phyloP scores from a whole-genome alignment of 2,888 invertebrate genomes.

The Creontiades dilutus region DNA sequence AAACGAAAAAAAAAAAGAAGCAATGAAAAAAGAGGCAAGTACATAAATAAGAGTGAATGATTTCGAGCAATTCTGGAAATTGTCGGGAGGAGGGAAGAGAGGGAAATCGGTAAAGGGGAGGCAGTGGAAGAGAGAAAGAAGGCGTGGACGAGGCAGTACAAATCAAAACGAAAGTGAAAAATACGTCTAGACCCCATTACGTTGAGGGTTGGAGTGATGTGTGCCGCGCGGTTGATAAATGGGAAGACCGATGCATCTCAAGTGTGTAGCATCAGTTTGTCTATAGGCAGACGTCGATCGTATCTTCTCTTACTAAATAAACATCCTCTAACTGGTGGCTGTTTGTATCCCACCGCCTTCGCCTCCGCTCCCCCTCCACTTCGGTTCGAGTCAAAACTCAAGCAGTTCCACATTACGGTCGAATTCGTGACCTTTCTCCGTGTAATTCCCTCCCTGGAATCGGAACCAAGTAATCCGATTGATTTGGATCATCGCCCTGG shows the following conservation, averaged over 20 bases:
- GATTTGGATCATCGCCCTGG: no score
- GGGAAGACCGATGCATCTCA: background rate
- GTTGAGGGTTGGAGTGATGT: constrained; percentile 47
- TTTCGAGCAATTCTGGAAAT: background rate
- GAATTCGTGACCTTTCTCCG: no score
- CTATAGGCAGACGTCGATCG: constrained; percentile 41
- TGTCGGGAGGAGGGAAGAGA: background rate
- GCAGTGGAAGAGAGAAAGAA: background rate
- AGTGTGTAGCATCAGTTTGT: background rate
- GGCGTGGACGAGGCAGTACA: constrained; percentile 1
- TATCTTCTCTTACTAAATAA: constrained; percentile 20
- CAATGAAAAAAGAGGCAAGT: no score
- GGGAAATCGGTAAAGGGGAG: background rate
- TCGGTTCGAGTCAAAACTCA: no score
- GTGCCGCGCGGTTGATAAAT: background rate
- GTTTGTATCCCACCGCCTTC: background rate
- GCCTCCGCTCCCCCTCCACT: background rate
- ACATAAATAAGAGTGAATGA: constrained; percentile 6
- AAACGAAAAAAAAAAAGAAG: background rate
- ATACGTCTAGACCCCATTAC: constrained; percentile 29
- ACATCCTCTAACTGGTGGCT: background rate
- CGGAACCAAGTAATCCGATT: no score
- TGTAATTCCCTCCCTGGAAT: no score
- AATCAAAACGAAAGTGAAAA: constrained; percentile 44
- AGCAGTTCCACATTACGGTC: no score